Evolutionary conservation across 2,113 vertebrate genomes (phyloP), one percentile per base, ranked within the genome.

Genomic region (Bothrops jararaca): DNA sequence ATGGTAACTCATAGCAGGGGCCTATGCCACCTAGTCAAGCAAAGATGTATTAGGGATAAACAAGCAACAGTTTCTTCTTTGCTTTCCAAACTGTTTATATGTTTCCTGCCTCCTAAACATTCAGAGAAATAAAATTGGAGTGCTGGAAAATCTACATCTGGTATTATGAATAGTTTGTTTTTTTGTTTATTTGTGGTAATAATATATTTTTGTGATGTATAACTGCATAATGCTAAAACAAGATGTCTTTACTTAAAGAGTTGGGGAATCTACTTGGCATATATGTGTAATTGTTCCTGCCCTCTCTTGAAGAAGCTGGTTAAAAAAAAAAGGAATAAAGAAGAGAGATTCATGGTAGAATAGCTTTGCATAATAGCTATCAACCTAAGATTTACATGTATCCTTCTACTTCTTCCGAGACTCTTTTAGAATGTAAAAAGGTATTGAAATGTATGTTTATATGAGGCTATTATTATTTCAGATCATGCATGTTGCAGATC

Each of bases 1-100:
- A 96, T 95, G 93, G 96, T 86, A 95, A 97, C 96, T 91, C 94
- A 85, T 58, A 94, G 94, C 91, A 94, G 92, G 85, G 39, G 57
- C 58, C 93, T 94, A 92, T 90, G 86, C 93, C 80, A 23, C 20
- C 86, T 53, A 48, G 56, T 12, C 13, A 64, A 29, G 26, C 11
- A 23, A 90, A 45, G 53, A 20, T 23, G 22, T 56, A 20, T 52
- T 50, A 50, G 48, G 45, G 26, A 48, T 86, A 86, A 86, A 42
- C 34, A 48, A 29, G 45, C 48, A 86, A 86, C 45, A 4, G 48
- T 50, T 50, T 86, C 48, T 52, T 18, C 85, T 50, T 50, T 52
- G 2, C 3, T 39, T 34, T 89, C 15, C 52, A 56, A 39, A 89
- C 4, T 89, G 53, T 80, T 87, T 87, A 48, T 48, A 4, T 9